Percentiles rank a stretch among this genome's conserved stretches.
Evolutionary conservation across 2,888 invertebrate species (phyloP).

Genomic region (Eristalis pertinax): DNA sequence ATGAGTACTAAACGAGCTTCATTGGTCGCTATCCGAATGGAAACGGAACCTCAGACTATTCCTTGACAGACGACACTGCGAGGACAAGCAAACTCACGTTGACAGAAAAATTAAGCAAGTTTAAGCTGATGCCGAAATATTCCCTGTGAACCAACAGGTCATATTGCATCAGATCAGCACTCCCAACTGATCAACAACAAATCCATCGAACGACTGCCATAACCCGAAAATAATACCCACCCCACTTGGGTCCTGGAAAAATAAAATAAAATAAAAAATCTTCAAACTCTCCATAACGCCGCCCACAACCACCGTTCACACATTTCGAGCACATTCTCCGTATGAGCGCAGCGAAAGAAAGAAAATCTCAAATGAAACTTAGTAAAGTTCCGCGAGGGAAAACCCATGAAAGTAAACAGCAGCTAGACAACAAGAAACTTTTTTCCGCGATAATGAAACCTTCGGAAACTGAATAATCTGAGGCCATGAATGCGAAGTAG

Average conservation of each 20-base stretch:
- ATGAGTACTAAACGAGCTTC: no score
- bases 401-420: conserved; percentile 31
- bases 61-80: no score
- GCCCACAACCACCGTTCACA: background rate
- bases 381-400: background rate
- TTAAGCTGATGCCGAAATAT: no score
- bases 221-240: background rate
- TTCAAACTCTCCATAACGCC: background rate
- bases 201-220: background rate
- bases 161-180: no score
- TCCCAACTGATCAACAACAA: background rate
- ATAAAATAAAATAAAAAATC: no score
- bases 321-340: background rate
- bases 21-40: no score
- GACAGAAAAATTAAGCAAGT: no score
- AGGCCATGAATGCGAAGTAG: conserved; percentile 40
- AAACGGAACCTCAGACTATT: no score
- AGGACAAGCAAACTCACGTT: no score
- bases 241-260: no score
- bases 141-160: no score
- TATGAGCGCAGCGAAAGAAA: background rate
- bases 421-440: conserved; percentile 20
- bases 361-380: background rate
- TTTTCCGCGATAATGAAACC: conserved; percentile 46
- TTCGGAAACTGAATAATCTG: conserved; percentile 37